Base-by-base conservation (phyloP, 2,113 vertebrate species). In the Gymnarchus niloticus region DNA sequence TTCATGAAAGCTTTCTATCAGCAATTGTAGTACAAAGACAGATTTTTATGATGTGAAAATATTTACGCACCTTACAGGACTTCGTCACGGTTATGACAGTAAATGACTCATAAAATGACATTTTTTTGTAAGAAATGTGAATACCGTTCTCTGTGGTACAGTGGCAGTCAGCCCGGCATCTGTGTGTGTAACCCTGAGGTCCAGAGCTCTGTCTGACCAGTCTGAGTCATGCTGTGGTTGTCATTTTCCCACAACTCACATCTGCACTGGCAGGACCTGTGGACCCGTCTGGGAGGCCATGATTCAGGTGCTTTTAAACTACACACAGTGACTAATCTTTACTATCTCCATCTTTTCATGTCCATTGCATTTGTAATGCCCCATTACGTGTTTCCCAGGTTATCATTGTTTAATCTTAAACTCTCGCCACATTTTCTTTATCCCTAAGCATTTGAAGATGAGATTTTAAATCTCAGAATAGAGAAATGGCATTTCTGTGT, bases 291-390 rank as follows among this genome's bases (percentile, higher is more conserved):
- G 76, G 76, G 76, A 44, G 44, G 52, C n/a, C 33, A 73, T 73
- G 76, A 44, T 80, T 80, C 46, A 80, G 23, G n/a, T 46, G 76
- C 76, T n/a, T 78, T 46, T 80, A n/a, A 80, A 80, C 41, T 49
- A 19, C 76, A 49, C 65, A 19, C 9, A 78, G 21, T 78, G 44
- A 48, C 76, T 48, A 78, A 78, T 46, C 76, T 44, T 21, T 44
- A 44, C 19, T 48, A 17, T 78, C 73, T 77, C 76, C 21, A 3
- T 25, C 44, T 80, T 80, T 78, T n/a, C 41, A 4, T 5, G 10
- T 78, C 76, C 41, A 44, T 78, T 46, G 33, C 41, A 48, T 78
- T 48, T n/a, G 21, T 48, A n/a, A 78, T 78, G 37, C 44, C 44
- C 41, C 21, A n/a, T 48, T 48, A 12, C 44, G 41, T n/a, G 21